Evolutionary conservation across 2,888 invertebrate species (phyloP).

Genomic region (Malthinus flaveolus): DNA sequence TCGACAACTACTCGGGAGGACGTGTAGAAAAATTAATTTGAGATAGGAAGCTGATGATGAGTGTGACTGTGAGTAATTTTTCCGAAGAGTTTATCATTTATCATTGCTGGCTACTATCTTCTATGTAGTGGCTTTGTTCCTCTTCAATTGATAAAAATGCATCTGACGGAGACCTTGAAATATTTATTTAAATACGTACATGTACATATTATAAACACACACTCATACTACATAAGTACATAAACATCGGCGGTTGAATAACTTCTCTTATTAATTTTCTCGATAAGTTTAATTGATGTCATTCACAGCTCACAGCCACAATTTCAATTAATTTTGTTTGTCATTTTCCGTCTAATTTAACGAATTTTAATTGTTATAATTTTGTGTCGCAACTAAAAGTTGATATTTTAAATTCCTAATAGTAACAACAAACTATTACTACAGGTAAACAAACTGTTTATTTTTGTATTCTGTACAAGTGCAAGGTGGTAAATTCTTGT

Average conservation of each 20-base stretch:
- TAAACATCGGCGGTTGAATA: constrained; percentile 13
- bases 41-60: constrained; percentile 2
- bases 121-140: not conserved
- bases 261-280: not conserved
- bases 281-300: not conserved
- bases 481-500: too few relatives aligned
- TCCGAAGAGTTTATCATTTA: constrained; percentile 12
- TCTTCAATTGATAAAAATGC: constrained; percentile 2
- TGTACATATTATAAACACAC: too few relatives aligned
- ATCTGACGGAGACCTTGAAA: constrained; percentile 10
- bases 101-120: not conserved
- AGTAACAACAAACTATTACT: too few relatives aligned
- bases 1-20: not conserved
- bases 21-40: not conserved
- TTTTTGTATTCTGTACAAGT: too few relatives aligned
- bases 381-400: too few relatives aligned
- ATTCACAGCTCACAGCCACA: not conserved
- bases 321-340: not conserved
- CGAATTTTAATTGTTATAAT: too few relatives aligned
- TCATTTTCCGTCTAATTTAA: not conserved
- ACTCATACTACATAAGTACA: too few relatives aligned
- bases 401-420: too few relatives aligned
- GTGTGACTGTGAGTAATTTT: constrained; percentile 15
- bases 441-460: too few relatives aligned
- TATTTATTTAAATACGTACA: not conserved